Evolutionary conservation across 2,797 vertebrate genomes (phyloP), one percentile per base, ranked within the genome.

Genomic region (Myripristis murdjan): DNA sequence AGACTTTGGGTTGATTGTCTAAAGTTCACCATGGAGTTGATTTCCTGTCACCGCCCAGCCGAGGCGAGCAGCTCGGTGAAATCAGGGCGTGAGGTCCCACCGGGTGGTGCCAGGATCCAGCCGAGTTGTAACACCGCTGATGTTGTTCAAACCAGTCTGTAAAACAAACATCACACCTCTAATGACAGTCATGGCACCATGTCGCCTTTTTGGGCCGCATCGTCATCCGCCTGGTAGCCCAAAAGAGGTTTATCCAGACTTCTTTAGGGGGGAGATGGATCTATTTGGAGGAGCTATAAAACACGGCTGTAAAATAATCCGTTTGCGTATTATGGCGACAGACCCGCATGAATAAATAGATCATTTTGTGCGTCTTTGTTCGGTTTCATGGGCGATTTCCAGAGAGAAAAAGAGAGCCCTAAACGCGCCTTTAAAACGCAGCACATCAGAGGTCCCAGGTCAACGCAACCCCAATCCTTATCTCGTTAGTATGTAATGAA

Each of bases 81-180:
- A 15, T 41, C 12, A 43, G 35, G 54, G 75, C 83, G 74, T 85
- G 79, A 79, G 70, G 86, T 85, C 86, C 61, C 89, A 85, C 54
- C 92, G 28, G 84, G n/a, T n/a, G 90, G 83, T 82, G 84, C 63
- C 83, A 52, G 81, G 73, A 81, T 70, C 87, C 90, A 80, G 64
- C 84, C 48, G 85, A 65, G 87, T 92, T 84, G 64, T 90, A 86
- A 90, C 87, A 81, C 73, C 67, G 74, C 85, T 79, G 67, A 82
- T 81, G 85, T 88, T 91, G 86, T 93, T 93, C 88, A 91, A 89
- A 92, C 79, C 61, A 58, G 69, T 59, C 67, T 87, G 82, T 89
- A 91, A 93, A 91, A 91, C 92, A 91, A 95, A 94, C 92, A 91
- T 33, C 76, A 81, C 90, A 89, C 87, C 77, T 85, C 68, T 79